Percentiles rank a stretch among this genome's conserved stretches.
phyloP scores from a whole-genome alignment of 2,113 vertebrate genomes.

The Callocephalon fimbriatum region DNA sequence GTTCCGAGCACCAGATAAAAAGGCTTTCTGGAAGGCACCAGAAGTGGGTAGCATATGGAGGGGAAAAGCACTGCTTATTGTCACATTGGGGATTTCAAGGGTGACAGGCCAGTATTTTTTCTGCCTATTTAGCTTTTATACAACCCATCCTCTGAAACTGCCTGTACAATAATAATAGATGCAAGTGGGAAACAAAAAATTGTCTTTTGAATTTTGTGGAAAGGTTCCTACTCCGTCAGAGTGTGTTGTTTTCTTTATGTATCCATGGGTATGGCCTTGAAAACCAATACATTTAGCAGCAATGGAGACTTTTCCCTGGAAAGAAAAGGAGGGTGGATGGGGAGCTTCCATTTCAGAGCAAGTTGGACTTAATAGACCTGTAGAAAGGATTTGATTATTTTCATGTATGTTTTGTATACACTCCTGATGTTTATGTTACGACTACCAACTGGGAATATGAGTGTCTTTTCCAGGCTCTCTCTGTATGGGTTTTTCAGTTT shows the following conservation, averaged over 20 bases:
- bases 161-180: not conserved
- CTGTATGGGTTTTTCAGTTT: not conserved
- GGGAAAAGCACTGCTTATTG: slow-evolving; percentile 1
- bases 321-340: not conserved
- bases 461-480: not conserved
- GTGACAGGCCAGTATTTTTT: not conserved
- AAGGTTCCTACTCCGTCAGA: slow-evolving; percentile 14
- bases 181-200: not conserved
- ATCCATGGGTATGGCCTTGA: not conserved
- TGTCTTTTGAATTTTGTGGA: not conserved
- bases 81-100: not conserved
- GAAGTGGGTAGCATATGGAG: not conserved
- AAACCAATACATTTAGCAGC: not conserved
- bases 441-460: not conserved
- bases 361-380: not conserved
- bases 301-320: not conserved
- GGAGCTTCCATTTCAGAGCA: not conserved
- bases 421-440: not conserved
- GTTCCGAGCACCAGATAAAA: slow-evolving; percentile 9
- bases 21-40: slow-evolving; percentile 32
- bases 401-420: not conserved
- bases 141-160: not conserved
- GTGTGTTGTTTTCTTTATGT: not conserved
- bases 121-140: not conserved
- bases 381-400: not conserved